These are phyloP conservation scores for Caenorhabditis plicata DNA, from an alignment of 2,888 invertebrate genomes.

Conservation along the genomic window DNA sequence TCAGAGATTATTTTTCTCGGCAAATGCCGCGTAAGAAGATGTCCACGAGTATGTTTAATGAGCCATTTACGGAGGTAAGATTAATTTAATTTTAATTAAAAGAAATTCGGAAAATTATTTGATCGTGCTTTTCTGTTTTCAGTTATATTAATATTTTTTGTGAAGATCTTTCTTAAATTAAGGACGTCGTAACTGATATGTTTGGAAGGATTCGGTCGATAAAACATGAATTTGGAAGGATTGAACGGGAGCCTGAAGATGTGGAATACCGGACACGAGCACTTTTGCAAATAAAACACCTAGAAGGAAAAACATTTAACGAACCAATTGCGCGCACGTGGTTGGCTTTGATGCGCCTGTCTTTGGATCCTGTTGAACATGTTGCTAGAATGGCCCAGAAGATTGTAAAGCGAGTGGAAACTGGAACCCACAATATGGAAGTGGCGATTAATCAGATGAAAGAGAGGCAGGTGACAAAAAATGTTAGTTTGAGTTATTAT, in stretches of 20 bases:
- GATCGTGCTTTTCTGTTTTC: no score
- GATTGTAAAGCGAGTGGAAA: constrained; percentile 70
- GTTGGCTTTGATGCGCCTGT: constrained; percentile 78
- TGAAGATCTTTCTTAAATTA: no score
- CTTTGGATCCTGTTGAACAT: constrained; percentile 84
- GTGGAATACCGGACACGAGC: constrained; percentile 11
- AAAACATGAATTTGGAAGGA: background rate
- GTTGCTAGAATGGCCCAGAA: constrained; percentile 76
- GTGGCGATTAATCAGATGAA: background rate
- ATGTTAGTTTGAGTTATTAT: no score
- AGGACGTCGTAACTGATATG: constrained; percentile 2
- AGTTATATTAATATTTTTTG: no score
- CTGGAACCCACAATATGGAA: constrained; percentile 20
- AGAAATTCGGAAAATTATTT: no score
- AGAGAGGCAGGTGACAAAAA: background rate
- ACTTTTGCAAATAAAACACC: constrained; percentile 30
- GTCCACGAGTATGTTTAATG: constrained; percentile 25
- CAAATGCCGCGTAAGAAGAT: constrained; percentile 16
- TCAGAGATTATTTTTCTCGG: constrained; percentile 11
- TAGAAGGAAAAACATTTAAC: constrained; percentile 57
- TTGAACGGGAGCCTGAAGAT: constrained; percentile 10
- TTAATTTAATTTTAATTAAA: no score
- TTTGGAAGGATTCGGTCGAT: constrained; percentile 3
- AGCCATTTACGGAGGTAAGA: constrained; percentile 15
- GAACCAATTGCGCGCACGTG: constrained; percentile 83